Percentiles rank a stretch among this genome's conserved stretches.
Evolutionary conservation across 1,140 invertebrate genomes (phyloP).

Genomic region (Heterodera schachtii): DNA sequence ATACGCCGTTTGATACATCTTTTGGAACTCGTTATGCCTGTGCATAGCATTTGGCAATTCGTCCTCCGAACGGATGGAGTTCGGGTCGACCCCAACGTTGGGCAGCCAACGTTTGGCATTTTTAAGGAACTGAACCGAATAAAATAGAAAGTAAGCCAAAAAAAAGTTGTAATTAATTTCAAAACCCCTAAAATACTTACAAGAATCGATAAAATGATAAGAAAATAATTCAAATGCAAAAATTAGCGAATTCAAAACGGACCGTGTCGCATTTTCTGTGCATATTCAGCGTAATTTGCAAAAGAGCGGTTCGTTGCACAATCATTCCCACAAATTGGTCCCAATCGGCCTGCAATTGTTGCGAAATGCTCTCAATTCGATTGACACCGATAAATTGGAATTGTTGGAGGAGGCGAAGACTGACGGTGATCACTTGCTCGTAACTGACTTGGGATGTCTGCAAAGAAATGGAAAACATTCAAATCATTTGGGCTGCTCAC

Average conservation of each 20-base stretch:
- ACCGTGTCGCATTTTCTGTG: conserved; percentile 41
- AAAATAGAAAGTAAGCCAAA: too few species aligned
- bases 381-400: conserved; percentile 26
- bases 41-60: conserved; percentile 34
- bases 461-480: conserved; percentile 25
- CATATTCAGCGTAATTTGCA: conserved; percentile 35
- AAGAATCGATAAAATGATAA: not conserved
- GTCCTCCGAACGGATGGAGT: conserved; percentile 25
- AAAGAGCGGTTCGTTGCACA: conserved; percentile 33
- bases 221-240: not conserved
- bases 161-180: too few species aligned
- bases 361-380: conserved; percentile 35
- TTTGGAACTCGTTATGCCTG: conserved; percentile 43
- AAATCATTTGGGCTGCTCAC: conserved; percentile 31
- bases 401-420: conserved; percentile 29
- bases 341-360: conserved; percentile 41
- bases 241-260: not conserved
- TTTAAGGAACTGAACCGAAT: conserved; percentile 33
- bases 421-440: conserved; percentile 41
- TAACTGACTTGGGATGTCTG: conserved; percentile 49
- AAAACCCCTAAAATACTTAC: too few species aligned
- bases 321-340: conserved; percentile 22
- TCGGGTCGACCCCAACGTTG: conserved; percentile 46
- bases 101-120: conserved; percentile 35
- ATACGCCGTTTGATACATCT: conserved; percentile 33